Conservation (phyloP, 2,797 vertebrate genomes). For the Rhyacichthys aspro region DNA sequence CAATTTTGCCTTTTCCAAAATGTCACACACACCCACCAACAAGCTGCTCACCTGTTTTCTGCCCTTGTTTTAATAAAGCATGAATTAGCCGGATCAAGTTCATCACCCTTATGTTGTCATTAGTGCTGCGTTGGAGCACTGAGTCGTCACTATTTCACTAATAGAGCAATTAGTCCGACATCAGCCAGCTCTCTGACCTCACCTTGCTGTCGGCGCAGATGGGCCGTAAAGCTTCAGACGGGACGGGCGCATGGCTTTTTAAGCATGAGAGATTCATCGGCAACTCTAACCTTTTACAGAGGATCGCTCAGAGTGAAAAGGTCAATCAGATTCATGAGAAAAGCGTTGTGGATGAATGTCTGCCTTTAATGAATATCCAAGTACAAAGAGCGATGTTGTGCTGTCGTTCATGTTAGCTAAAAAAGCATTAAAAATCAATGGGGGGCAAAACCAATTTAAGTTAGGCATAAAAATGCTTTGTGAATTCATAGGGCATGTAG, state of each 20-base stretch:
- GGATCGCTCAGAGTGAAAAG: constrained; percentile 60
- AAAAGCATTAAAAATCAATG: constrained; percentile 66
- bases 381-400: constrained; percentile 29
- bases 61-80: constrained; percentile 34
- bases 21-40: not conserved
- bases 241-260: constrained; percentile 49
- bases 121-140: constrained; percentile 49
- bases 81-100: constrained; percentile 58
- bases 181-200: constrained; percentile 45
- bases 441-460: constrained; percentile 53
- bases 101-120: constrained; percentile 64
- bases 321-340: constrained; percentile 80
- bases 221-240: constrained; percentile 59
- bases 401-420: constrained; percentile 32
- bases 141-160: constrained; percentile 42
- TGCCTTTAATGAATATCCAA: constrained; percentile 55
- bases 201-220: constrained; percentile 43
- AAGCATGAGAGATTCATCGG: constrained; percentile 53
- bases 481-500: constrained; percentile 65
- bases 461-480: constrained; percentile 56
- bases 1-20: constrained; percentile 10
- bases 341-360: constrained; percentile 63
- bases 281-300: constrained; percentile 60
- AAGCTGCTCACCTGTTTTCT: not conserved
- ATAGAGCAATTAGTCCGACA: constrained; percentile 53